Evolutionary conservation across 1,140 invertebrate genomes (phyloP).

Genomic region (Idris sp.): DNA sequence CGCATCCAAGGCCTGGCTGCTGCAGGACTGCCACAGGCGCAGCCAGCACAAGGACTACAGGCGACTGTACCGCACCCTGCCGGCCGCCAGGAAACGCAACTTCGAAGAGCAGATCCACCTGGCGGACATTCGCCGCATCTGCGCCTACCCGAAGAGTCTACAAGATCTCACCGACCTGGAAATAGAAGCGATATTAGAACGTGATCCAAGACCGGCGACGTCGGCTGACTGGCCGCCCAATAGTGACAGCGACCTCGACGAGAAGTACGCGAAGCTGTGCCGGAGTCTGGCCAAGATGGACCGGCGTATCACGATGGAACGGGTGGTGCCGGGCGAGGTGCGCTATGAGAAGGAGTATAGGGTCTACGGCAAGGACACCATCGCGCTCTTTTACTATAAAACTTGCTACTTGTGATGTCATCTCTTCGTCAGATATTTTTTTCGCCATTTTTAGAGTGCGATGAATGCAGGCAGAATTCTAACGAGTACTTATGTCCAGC

Average conservation of each 20-base stretch:
- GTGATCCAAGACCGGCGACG: conserved; percentile 57
- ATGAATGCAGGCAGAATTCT: neutral
- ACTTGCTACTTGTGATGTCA: conserved; percentile 77
- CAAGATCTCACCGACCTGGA: conserved; percentile 73
- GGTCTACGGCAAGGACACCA: conserved; percentile 77
- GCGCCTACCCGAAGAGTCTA: conserved; percentile 69
- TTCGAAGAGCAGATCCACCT: conserved; percentile 65
- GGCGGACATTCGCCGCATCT: conserved; percentile 57
- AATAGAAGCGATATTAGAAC: conserved; percentile 66
- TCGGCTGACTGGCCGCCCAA: conserved; percentile 22
- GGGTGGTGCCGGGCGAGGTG: conserved; percentile 72
- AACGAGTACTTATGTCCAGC: conserved; percentile 49
- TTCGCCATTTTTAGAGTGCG: conserved; percentile 13
- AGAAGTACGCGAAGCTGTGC: conserved; percentile 68
- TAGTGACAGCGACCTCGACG: conserved; percentile 54
- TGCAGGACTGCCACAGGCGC: neutral
- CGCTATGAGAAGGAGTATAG: conserved; percentile 76
- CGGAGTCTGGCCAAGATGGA: conserved; percentile 66
- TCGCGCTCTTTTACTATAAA: conserved; percentile 77
- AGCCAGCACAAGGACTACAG: no score
- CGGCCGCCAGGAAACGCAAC: conserved; percentile 62
- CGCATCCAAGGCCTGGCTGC: conserved; percentile 3
- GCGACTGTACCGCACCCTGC: conserved; percentile 63
- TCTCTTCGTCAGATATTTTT: conserved; percentile 18
- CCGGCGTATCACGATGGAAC: conserved; percentile 41